Percentiles rank a stretch among this genome's conserved stretches.
These are phyloP conservation scores for Lepeophtheirus nordmannii DNA, from an alignment of 2,888 invertebrate species.

Conservation along the genomic window DNA sequence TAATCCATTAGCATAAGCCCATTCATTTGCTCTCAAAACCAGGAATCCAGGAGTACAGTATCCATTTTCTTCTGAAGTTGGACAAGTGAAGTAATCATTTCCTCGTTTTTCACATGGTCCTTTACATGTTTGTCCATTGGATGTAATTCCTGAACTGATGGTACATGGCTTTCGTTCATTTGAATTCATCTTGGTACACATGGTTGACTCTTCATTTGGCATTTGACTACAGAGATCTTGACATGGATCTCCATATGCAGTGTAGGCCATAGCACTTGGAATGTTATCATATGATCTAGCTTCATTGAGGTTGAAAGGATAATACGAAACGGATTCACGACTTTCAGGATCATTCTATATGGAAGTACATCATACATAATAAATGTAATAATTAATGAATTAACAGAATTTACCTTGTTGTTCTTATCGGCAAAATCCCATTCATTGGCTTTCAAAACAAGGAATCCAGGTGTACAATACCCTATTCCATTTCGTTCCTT, in stretches of 20 bases:
- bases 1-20: neutral
- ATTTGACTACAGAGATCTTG: neutral
- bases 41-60: constrained; percentile 1
- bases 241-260: constrained; percentile 4
- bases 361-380: too few relatives aligned
- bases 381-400: too few relatives aligned
- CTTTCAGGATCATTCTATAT: too few relatives aligned
- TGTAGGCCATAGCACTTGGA: neutral
- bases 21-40: neutral
- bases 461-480: constrained; percentile 1
- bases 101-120: neutral
- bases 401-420: neutral
- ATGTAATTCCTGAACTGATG: neutral
- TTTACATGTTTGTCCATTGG: neutral
- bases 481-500: neutral
- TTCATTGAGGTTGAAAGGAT: neutral
- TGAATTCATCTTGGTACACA: neutral
- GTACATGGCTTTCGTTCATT: neutral
- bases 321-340: neutral
- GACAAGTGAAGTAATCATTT: neutral
- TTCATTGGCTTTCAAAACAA: neutral
- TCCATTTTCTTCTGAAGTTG: neutral
- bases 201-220: neutral
- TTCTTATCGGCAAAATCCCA: neutral
- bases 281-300: neutral